Evolutionary conservation across 2,888 invertebrate species (phyloP), one percentile per base, ranked within the genome.

Genomic region (Electrophaes corylata): DNA sequence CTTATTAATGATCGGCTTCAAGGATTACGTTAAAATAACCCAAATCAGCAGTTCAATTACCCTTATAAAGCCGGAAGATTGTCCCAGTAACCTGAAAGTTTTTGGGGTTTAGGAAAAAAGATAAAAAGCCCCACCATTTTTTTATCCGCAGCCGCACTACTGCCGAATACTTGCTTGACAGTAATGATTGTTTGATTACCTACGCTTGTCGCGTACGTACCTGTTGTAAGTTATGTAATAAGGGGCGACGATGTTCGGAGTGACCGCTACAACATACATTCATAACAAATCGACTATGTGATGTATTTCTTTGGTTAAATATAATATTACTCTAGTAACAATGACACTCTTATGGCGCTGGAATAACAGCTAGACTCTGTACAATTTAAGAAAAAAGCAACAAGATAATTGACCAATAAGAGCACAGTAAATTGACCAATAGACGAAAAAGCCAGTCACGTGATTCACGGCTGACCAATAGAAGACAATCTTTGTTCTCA

Each of bases 251-350:
- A 19, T 33, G 44, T 44, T 29, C 14, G 46, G 12, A 20, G 20
- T 19, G 0, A 35, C 19, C 31, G 1, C 16, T 39, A 39, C 48
- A 5, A 35, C 53, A 33, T 8, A 47, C 47, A 48, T 48, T 35
- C 19, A 29, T 49, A 47, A 48, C 26, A 53, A n/a, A 33, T 20
- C 31, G 46, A 53, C 12, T 45, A 48, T 49, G 48, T 49, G 54
- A 55, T 60, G 41, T 37, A 41, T 35, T 53, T 59, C 59, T 51
- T 60, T 55, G 59, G 59, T 60, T 60, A 50, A 46, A 41, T 47
- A 48, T 44, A 20, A 43, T 5, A 41, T 26, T 39, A 44, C 18
- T 12, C 19, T 18, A 49, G 10, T 19, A 31, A 44, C 26, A 26
- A 46, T 18, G 18, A 48, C 8, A 20, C 3, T 40, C 39, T 10